Conservation (phyloP, 2,113 vertebrate genomes). For the Promerops cafer region DNA sequence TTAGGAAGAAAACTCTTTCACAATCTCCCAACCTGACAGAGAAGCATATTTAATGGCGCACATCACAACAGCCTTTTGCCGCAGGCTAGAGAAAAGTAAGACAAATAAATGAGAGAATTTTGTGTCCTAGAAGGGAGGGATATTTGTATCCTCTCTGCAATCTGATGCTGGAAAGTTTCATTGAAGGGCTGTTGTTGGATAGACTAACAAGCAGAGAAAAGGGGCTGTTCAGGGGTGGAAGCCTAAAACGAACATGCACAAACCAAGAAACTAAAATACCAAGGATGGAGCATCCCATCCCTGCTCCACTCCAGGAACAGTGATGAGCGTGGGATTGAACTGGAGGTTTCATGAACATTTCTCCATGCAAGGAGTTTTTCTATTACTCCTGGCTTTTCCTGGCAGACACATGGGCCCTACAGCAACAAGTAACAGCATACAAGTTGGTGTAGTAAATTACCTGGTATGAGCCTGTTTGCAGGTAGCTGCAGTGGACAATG, state of each 20-base stretch:
- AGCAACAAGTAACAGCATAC: not conserved
- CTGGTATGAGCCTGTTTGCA: not conserved
- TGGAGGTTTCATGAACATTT: not conserved
- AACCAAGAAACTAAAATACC: not conserved
- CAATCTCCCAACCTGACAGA: not conserved
- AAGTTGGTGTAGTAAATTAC: not conserved
- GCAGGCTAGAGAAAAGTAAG: not conserved
- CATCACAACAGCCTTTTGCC: not conserved
- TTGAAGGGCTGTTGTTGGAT: not conserved
- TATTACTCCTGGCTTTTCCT: not conserved
- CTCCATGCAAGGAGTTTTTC: not conserved
- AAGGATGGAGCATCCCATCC: not conserved
- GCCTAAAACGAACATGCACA: not conserved
- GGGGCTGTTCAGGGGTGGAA: not conserved
- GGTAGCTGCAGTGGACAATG: not conserved
- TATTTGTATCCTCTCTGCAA: not conserved
- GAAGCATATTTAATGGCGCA: not conserved
- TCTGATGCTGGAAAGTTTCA: not conserved
- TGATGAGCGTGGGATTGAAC: not conserved
- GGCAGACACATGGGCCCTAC: not conserved
- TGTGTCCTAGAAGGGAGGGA: not conserved
- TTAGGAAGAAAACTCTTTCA: not conserved
- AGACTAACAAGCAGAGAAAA: not conserved
- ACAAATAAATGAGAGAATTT: not conserved
- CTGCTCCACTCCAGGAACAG: not conserved